Evolutionary conservation across 2,113 vertebrate species (phyloP), one percentile per base, ranked within the genome.

Genomic region (Chrysemys picta): DNA sequence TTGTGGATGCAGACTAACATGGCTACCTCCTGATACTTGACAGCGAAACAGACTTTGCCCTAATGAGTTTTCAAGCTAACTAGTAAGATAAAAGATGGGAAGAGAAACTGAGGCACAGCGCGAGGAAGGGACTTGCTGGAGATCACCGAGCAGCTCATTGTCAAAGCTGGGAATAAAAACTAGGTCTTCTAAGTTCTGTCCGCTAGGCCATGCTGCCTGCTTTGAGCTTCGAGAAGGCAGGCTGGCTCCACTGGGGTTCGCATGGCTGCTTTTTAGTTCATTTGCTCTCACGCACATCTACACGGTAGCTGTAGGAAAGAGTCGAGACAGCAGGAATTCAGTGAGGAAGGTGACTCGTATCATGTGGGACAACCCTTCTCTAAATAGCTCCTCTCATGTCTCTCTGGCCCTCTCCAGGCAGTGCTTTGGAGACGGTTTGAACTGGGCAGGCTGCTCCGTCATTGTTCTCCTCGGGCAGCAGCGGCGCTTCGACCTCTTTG

Each of bases 371-470:
- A 89, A 53, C 5, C 42, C 29, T 47, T 31, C 21, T 24, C 56
- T 45, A 11, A 82, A 25, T 65, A 22, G 80, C 0, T 82, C 2
- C 25, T 91, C 22, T 92, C 42, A 3, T 47, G 9, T 95, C 19
- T 78, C 81, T 81, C 81, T 56, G 75, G 84, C 21, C 3, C 89
- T 65, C 65, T 82, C 8, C 85, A 99, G 99, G 97, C 99, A 99
- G 96, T 99, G 99, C 96, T 99, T 99, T 75, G 99, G 99, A 19
- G 99, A 99, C 0, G 99, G 99, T 81, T 97, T 99, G 97, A 99
- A 99, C 97, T 99, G 99, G 99, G 99, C 99, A 3, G 99, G 99
- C 95, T 99, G 99, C 89, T 99, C 99, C 93, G 99, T 99, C 96
- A 99, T 99, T 4, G 99, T 99, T 85, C 98, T 99, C 49, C 97